These are phyloP conservation scores for Pandemis heparana DNA, from an alignment of 2,888 invertebrate species.

Conservation along the genomic window DNA sequence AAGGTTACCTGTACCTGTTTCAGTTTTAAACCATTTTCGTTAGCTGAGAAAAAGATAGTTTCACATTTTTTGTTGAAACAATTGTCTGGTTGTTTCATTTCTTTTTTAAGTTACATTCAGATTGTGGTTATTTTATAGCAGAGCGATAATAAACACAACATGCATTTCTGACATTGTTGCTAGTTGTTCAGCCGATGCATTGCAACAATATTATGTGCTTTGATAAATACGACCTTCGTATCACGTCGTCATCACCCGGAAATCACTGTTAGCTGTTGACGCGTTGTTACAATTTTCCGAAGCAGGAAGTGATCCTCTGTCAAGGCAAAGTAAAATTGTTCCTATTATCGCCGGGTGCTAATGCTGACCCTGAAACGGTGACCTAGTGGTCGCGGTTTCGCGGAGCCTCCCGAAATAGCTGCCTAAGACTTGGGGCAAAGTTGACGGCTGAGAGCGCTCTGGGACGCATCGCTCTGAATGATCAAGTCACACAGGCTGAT, in stretches of 20 bases:
- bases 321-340: conserved; percentile 77
- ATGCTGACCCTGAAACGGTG: conserved; percentile 32
- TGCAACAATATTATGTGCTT: conserved; percentile 61
- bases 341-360: conserved; percentile 52
- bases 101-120: neutral
- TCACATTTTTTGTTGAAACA: neutral
- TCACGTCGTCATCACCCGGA: conserved; percentile 80
- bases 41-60: too few relatives aligned
- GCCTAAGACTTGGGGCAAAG: neutral
- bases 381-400: conserved; percentile 31
- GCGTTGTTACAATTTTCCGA: conserved; percentile 81
- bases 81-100: neutral
- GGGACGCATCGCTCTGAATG: neutral
- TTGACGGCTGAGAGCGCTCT: neutral
- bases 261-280: conserved; percentile 72
- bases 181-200: conserved; percentile 17
- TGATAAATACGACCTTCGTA: conserved; percentile 72
- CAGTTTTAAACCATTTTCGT: too few relatives aligned
- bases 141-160: conserved; percentile 4
- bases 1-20: neutral
- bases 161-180: conserved; percentile 14
- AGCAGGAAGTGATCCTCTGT: conserved; percentile 77
- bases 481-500: neutral
- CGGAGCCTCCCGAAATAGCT: conserved; percentile 23
- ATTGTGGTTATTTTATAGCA: neutral